A percentile compares a stretch with the other conserved stretches of the same genome.
These are phyloP conservation scores for Noturus placidus DNA, from an alignment of 2,113 vertebrate genomes.

Conservation along the genomic window DNA sequence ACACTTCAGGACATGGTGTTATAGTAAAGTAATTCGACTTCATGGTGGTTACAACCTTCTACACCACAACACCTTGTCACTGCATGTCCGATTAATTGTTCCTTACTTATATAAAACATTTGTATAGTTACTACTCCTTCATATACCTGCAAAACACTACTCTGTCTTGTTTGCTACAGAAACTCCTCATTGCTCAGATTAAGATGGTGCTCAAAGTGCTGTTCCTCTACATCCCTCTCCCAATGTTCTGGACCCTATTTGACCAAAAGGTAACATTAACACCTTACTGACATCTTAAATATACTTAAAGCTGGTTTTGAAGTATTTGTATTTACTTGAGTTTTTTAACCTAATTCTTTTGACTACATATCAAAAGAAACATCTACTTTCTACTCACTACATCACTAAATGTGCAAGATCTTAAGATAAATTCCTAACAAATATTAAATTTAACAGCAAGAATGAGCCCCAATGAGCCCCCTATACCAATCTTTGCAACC, in stretches of 20 bases:
- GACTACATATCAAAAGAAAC: neutral
- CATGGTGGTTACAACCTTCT: neutral
- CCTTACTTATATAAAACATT: neutral
- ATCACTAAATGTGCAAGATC: neutral
- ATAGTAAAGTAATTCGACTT: neutral
- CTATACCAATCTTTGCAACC: neutral
- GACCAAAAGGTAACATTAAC: conserved; percentile 89
- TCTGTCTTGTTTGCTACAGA: conserved; percentile 68
- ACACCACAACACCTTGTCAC: neutral
- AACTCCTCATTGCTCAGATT: conserved; percentile 84
- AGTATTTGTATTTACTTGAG: neutral
- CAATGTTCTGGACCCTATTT: conserved; percentile 97
- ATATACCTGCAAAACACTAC: neutral
- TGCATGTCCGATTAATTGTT: neutral
- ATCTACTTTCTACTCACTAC: neutral
- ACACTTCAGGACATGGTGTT: neutral
- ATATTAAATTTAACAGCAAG: neutral
- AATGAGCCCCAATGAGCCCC: neutral
- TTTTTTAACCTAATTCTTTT: neutral
- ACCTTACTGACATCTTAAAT: neutral
- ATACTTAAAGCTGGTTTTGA: neutral
- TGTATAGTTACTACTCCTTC: neutral
- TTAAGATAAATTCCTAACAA: neutral
- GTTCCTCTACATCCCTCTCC: conserved; percentile 92
- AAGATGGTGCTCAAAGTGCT: conserved; percentile 93